These are phyloP conservation scores for Eriocheir sinensis DNA, from an alignment of 1,140 invertebrate species.

Conservation along the genomic window DNA sequence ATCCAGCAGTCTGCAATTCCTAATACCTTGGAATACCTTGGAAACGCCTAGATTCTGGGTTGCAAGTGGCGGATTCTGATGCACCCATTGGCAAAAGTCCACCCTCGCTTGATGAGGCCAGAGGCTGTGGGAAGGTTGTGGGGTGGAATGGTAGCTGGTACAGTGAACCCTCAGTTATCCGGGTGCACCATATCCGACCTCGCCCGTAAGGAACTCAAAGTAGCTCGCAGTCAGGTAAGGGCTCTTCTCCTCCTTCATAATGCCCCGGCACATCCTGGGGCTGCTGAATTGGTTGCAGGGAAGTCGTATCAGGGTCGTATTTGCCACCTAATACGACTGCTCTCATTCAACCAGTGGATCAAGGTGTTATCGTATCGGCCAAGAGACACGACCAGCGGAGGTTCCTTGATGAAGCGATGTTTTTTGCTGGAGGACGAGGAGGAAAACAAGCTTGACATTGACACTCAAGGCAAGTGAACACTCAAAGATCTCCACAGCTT, in stretches of 20 bases:
- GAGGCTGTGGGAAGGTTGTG: too few relatives aligned
- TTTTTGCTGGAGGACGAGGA: neutral
- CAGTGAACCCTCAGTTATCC: too few relatives aligned
- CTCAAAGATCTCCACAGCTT: neutral
- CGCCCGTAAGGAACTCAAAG: neutral
- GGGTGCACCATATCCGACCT: too few relatives aligned
- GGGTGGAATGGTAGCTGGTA: too few relatives aligned
- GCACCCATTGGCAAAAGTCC: too few relatives aligned
- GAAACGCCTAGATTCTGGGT: too few relatives aligned
- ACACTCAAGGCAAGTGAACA: neutral
- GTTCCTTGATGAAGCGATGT: neutral
- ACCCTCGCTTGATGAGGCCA: too few relatives aligned
- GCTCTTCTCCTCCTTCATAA: neutral
- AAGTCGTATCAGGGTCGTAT: neutral
- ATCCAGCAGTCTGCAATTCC: too few relatives aligned
- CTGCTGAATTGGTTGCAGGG: neutral
- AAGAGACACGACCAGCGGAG: neutral
- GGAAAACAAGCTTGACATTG: neutral
- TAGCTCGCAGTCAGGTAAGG: neutral
- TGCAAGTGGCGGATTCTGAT: too few relatives aligned
- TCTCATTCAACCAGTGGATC: neutral
- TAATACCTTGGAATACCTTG: too few relatives aligned
- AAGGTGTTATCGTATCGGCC: neutral
- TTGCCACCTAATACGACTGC: neutral
- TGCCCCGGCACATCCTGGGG: neutral